These are phyloP conservation scores for Callorhinus ursinus DNA, from an alignment of 2,113 vertebrate species.

Conservation along the genomic window DNA sequence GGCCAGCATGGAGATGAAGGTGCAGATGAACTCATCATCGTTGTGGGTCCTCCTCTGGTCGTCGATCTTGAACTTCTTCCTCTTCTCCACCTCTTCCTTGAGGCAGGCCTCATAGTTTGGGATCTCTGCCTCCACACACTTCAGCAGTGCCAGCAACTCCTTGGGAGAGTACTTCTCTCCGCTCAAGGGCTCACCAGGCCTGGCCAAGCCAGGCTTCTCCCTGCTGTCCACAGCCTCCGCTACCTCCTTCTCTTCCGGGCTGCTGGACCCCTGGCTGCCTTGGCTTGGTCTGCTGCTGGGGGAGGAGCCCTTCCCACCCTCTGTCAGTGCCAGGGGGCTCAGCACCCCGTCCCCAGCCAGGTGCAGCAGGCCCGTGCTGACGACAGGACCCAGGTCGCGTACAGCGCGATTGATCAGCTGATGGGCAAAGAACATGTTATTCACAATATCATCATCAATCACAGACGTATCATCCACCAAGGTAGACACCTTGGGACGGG, in stretches of 20 bases:
- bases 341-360: conserved; percentile 93
- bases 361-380: conserved; percentile 92
- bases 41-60: conserved; percentile 98
- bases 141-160: conserved; percentile 96
- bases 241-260: conserved; percentile 89
- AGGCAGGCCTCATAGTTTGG: conserved; percentile 96
- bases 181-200: conserved; percentile 87
- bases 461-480: conserved; percentile 98
- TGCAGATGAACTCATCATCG: conserved; percentile 98
- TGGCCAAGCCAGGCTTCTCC: conserved; percentile 87
- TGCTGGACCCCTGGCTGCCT: conserved; percentile 82
- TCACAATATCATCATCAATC: conserved; percentile 99
- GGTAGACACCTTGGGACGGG: conserved; percentile 97
- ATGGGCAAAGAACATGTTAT: conserved; percentile 99
- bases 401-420: conserved; percentile 98
- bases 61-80: conserved; percentile 99
- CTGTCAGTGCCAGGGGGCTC: conserved; percentile 89
- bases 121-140: conserved; percentile 98
- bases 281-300: conserved; percentile 82
- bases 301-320: conserved; percentile 84
- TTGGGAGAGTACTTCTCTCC: conserved; percentile 98
- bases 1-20: conserved; percentile 98
- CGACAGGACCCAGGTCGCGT: conserved; percentile 94
- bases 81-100: conserved; percentile 99
- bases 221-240: conserved; percentile 88